These are phyloP conservation scores for Scaptomyza reducta DNA, from an alignment of 2,888 invertebrate species.

Conservation along the genomic window DNA sequence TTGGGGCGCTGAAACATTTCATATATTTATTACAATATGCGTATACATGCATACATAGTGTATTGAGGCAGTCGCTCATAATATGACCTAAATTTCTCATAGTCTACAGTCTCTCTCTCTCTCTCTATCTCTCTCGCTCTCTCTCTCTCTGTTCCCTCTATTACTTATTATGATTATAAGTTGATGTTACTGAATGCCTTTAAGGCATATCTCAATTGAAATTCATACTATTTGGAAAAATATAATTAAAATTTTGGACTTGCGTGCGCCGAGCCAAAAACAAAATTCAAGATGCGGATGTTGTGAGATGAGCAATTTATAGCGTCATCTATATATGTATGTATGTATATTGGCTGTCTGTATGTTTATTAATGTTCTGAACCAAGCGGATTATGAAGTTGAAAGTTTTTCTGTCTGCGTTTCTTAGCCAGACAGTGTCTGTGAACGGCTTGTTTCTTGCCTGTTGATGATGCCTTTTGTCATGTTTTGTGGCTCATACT, in stretches of 20 bases:
- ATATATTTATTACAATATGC: conserved; percentile 15
- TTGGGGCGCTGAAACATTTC: conserved; percentile 16
- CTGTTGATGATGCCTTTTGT: conserved; percentile 41
- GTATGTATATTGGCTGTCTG: background rate
- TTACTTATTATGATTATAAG: background rate
- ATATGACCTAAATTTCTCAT: conserved; percentile 32
- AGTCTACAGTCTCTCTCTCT: too few relatives aligned
- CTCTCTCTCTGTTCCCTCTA: background rate
- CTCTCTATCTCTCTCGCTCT: background rate
- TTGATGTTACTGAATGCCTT: conserved; percentile 17
- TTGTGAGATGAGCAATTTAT: conserved; percentile 48
- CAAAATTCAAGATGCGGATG: conserved; percentile 38
- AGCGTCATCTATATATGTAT: conserved; percentile 10
- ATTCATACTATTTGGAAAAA: conserved; percentile 43
- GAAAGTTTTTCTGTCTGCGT: conserved; percentile 29
- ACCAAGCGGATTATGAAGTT: conserved; percentile 66
- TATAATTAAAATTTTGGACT: conserved; percentile 56
- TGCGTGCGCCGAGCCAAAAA: conserved; percentile 38
- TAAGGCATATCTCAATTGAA: conserved; percentile 11
- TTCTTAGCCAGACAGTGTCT: conserved; percentile 25
- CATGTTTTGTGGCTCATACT: conserved; percentile 35
- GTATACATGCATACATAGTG: background rate
- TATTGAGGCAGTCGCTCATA: conserved; percentile 35
- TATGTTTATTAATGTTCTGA: conserved; percentile 24
- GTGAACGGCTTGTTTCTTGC: conserved; percentile 24